These are phyloP conservation scores for Eilema griseolum DNA, from an alignment of 2,888 invertebrate genomes.

Conservation along the genomic window DNA sequence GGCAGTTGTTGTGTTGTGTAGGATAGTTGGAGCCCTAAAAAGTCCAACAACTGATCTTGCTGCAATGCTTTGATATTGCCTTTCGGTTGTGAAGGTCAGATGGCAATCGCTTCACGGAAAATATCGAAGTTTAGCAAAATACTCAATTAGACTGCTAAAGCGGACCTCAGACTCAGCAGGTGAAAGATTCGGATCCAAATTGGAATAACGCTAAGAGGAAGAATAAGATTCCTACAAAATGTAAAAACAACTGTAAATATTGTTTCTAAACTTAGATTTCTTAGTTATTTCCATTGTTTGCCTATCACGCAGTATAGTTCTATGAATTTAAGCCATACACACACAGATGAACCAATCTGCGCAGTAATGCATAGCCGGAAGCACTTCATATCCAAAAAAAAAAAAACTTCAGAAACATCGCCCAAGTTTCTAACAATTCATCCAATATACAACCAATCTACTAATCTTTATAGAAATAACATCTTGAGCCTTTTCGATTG, in stretches of 20 bases:
- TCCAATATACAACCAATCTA: slow-evolving; percentile 40
- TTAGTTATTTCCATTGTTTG: not conserved
- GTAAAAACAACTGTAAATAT: not conserved
- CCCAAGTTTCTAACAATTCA: slow-evolving; percentile 27
- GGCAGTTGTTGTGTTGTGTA: no score
- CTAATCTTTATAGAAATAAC: slow-evolving; percentile 47
- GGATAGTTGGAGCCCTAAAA: no score
- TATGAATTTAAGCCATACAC: not conserved
- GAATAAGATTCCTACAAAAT: no score
- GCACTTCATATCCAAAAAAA: slow-evolving; percentile 10
- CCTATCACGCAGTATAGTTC: not conserved
- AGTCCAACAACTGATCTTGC: no score
- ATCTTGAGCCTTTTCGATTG: slow-evolving; percentile 31
- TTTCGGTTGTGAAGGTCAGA: no score
- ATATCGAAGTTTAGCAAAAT: no score
- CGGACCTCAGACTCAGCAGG: no score
- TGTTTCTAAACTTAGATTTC: not conserved
- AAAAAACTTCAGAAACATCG: slow-evolving; percentile 7
- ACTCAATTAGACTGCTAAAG: no score
- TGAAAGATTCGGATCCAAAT: no score
- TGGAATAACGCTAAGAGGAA: no score
- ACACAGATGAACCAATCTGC: not conserved
- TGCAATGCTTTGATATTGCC: no score
- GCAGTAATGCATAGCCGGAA: slow-evolving; percentile 13
- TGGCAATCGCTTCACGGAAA: no score